A percentile compares a stretch with the other conserved stretches of the same genome.
Evolutionary conservation across 2,113 vertebrate genomes (phyloP).

Genomic region (Phaethornis superciliosus): DNA sequence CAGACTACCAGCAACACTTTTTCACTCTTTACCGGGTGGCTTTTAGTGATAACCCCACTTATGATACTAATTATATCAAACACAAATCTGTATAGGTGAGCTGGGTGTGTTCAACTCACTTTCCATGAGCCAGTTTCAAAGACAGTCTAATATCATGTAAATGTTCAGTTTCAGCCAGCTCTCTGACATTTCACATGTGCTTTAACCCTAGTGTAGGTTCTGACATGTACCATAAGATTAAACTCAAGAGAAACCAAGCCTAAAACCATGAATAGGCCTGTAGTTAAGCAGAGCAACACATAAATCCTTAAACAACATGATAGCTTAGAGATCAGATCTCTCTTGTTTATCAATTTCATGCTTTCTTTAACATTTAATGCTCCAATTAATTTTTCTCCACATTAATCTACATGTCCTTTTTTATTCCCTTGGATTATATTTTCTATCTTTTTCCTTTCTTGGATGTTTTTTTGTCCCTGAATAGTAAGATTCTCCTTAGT

Average conservation of each 20-base stretch:
- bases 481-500: neutral
- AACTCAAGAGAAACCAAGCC: neutral
- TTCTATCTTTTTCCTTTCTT: slow-evolving; percentile 23
- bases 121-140: neutral
- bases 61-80: neutral
- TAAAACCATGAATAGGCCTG: neutral
- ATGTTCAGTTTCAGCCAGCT: neutral
- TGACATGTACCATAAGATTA: neutral
- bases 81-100: neutral
- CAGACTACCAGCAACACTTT: neutral
- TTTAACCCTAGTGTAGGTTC: neutral
- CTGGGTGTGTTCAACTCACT: neutral
- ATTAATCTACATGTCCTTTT: slow-evolving; percentile 21
- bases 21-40: neutral
- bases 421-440: slow-evolving; percentile 5
- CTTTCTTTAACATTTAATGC: slow-evolving; percentile 47
- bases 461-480: neutral
- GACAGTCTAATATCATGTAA: neutral
- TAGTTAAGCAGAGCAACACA: neutral
- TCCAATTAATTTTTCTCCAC: slow-evolving; percentile 30
- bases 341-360: slow-evolving; percentile 6
- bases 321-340: neutral
- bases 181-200: neutral
- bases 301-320: neutral
- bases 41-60: neutral